A percentile compares a stretch with the other conserved stretches of the same genome.
phyloP scores from a whole-genome alignment of 2,888 invertebrate species.

The Deilephila elpenor region DNA sequence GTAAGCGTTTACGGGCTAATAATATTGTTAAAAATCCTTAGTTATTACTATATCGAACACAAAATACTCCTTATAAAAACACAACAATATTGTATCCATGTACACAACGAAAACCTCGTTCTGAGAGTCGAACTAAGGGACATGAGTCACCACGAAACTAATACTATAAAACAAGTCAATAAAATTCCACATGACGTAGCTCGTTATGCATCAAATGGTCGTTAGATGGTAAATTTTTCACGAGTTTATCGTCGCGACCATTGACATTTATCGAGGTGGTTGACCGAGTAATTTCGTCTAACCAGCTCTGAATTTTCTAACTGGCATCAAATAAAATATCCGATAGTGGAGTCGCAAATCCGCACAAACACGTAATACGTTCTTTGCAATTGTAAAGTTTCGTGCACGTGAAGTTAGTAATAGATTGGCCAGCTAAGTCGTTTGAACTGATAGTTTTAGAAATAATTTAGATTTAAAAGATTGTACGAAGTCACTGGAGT shows the following conservation, averaged over 20 bases:
- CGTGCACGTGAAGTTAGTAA: not conserved
- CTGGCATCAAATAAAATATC: conserved; percentile 19
- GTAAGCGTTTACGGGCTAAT: too few species aligned
- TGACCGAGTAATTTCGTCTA: conserved; percentile 9
- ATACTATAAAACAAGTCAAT: conserved; percentile 4
- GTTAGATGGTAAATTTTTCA: conserved; percentile 6
- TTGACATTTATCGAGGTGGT: conserved; percentile 6
- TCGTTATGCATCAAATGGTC: not conserved
- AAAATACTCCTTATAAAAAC: too few species aligned
- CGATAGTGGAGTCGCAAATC: conserved; percentile 10
- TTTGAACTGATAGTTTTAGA: too few species aligned
- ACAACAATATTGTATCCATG: too few species aligned
- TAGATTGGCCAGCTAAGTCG: not conserved
- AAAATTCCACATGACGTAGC: not conserved
- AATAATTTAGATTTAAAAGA: too few species aligned
- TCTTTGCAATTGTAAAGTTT: conserved; percentile 10
- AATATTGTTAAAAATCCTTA: too few species aligned
- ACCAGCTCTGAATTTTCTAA: not conserved
- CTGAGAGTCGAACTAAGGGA: too few species aligned
- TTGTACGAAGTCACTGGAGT: too few species aligned
- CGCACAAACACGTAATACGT: conserved; percentile 2
- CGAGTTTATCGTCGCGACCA: not conserved
- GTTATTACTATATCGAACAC: too few species aligned
- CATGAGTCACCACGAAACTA: too few species aligned
- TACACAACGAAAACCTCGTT: too few species aligned